Percentiles rank a stretch among this genome's conserved stretches.
Conservation (phyloP, 2,888 invertebrate species). For the Thera britannica region DNA sequence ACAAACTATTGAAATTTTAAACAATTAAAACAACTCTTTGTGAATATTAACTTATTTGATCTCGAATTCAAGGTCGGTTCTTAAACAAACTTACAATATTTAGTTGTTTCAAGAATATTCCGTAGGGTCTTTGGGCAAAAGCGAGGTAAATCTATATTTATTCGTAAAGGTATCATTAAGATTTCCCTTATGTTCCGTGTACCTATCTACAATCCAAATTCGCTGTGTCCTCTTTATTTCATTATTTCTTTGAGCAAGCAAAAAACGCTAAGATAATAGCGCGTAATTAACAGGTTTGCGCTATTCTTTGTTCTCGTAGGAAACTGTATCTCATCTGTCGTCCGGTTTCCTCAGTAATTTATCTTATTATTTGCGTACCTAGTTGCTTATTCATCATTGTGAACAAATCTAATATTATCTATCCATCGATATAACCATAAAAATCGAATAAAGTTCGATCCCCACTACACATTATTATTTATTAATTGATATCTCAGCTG, state of each 20-base stretch:
- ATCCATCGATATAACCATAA: not conserved
- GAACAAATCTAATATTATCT: conserved; percentile 5
- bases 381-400: conserved; percentile 10
- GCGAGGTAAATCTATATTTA: not conserved
- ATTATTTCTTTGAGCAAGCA: conserved; percentile 8
- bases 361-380: conserved; percentile 16
- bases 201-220: conserved; percentile 3
- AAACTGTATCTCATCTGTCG: conserved; percentile 26
- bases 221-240: not conserved
- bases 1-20: not conserved
- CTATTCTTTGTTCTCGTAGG: conserved; percentile 26
- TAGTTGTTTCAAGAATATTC: not conserved
- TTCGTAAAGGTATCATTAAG: not conserved
- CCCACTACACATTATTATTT: too few relatives aligned
- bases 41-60: not conserved
- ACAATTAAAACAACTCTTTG: not conserved
- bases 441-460: too few relatives aligned
- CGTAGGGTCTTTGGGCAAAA: not conserved
- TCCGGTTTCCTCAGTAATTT: conserved; percentile 21
- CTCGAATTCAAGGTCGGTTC: not conserved
- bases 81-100: not conserved
- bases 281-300: conserved; percentile 15
- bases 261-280: conserved; percentile 8
- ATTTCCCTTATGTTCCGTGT: not conserved
- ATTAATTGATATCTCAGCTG: too few relatives aligned